Evolutionary conservation across 2,888 invertebrate genomes (phyloP).

Genomic region (Napeogenes inachia): DNA sequence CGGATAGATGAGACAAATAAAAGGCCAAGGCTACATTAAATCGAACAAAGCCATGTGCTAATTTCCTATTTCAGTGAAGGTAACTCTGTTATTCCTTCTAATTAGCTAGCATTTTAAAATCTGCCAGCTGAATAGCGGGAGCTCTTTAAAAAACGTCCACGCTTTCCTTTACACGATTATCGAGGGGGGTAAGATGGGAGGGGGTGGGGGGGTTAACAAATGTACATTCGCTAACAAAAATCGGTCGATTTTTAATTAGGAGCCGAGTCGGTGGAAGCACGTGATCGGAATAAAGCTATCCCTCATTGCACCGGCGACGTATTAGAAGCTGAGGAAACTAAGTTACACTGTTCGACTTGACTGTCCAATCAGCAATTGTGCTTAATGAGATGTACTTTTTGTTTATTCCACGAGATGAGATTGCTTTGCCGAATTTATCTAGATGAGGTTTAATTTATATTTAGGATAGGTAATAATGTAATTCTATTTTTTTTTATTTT

Average conservation of each 20-base stretch:
- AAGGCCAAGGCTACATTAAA: slow-evolving; percentile 14
- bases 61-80: slow-evolving; percentile 28
- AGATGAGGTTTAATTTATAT: neutral
- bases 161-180: slow-evolving; percentile 42
- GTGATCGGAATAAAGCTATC: slow-evolving; percentile 64
- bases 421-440: slow-evolving; percentile 19
- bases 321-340: slow-evolving; percentile 54
- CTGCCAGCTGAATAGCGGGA: slow-evolving; percentile 34
- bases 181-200: slow-evolving; percentile 24
- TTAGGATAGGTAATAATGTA: neutral
- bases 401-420: slow-evolving; percentile 28
- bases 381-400: slow-evolving; percentile 52
- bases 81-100: slow-evolving; percentile 37
- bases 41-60: slow-evolving; percentile 24
- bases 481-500: too few relatives aligned
- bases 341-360: slow-evolving; percentile 62
- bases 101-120: slow-evolving; percentile 42
- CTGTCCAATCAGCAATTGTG: slow-evolving; percentile 63
- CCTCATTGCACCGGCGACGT: slow-evolving; percentile 54
- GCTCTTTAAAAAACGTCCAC: slow-evolving; percentile 41
- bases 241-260: slow-evolving; percentile 76
- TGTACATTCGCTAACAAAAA: slow-evolving; percentile 68
- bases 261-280: slow-evolving; percentile 50
- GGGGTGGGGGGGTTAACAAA: slow-evolving; percentile 39
- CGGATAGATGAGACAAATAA: slow-evolving; percentile 8